Conservation (phyloP, 2,113 vertebrate species). For the Lamprologus tigripictilis region DNA sequence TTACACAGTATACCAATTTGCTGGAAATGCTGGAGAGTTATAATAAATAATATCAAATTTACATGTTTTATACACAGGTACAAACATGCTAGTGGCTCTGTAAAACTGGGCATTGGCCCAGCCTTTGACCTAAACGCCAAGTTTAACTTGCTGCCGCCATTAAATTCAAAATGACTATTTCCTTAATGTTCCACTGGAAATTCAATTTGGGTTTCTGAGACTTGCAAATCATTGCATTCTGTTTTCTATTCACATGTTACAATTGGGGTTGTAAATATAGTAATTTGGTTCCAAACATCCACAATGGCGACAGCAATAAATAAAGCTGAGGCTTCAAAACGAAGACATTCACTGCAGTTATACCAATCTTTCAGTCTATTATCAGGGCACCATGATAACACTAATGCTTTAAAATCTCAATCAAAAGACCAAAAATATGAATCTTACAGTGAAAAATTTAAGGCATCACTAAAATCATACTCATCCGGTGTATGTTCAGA, state of each 20-base stretch:
- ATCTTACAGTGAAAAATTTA: neutral
- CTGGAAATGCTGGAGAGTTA: neutral
- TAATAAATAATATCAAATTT: neutral
- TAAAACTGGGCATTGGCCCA: neutral
- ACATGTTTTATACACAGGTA: no score
- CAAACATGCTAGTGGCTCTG: neutral
- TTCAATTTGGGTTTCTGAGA: neutral
- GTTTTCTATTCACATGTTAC: neutral
- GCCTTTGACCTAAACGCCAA: neutral
- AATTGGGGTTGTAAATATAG: neutral
- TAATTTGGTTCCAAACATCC: neutral
- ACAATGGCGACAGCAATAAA: neutral
- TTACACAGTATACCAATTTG: neutral
- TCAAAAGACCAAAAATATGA: neutral
- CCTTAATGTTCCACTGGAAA: neutral
- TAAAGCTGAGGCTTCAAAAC: neutral
- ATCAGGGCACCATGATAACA: neutral
- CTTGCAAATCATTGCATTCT: neutral
- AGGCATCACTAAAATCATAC: neutral
- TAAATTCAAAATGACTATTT: neutral
- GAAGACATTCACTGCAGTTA: neutral
- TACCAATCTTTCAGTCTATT: neutral
- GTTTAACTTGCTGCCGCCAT: neutral
- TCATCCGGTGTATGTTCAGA: neutral
- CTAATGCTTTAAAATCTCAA: neutral